Conservation (phyloP, 2,888 invertebrate species). For the Agapetus fuscipes region DNA sequence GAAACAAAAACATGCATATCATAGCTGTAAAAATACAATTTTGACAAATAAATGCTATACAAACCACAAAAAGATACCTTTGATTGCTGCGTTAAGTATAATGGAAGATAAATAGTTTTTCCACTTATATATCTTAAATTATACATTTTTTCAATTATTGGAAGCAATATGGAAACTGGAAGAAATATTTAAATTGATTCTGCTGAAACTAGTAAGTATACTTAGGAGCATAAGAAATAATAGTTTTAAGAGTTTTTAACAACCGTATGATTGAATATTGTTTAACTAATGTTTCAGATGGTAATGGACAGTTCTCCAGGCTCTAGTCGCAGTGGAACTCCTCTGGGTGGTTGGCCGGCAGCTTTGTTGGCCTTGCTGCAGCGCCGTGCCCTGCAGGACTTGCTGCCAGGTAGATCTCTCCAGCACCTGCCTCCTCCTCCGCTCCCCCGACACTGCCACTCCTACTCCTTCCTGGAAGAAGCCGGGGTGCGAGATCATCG, state of each 20-base stretch:
- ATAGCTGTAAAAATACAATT: constrained; percentile 83
- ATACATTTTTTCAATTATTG: too few species aligned
- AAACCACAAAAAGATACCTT: constrained; percentile 31
- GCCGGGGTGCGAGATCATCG: constrained; percentile 36
- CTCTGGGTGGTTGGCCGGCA: constrained; percentile 41
- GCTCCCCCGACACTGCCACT: constrained; percentile 21
- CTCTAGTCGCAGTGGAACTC: constrained; percentile 33
- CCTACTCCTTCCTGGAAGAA: constrained; percentile 26
- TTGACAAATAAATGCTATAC: constrained; percentile 72
- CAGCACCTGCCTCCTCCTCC: constrained; percentile 37
- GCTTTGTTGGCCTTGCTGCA: constrained; percentile 40
- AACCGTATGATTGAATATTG: too few species aligned
- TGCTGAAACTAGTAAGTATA: too few species aligned
- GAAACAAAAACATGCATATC: constrained; percentile 82
- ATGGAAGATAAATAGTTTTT: too few species aligned
- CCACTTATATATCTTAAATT: too few species aligned
- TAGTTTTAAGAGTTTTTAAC: too few species aligned
- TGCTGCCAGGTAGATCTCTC: constrained; percentile 42
- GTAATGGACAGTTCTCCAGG: constrained; percentile 36
- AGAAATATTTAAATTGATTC: too few species aligned
- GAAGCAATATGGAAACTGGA: too few species aligned
- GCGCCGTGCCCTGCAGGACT: constrained; percentile 27
- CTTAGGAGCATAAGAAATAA: too few species aligned
- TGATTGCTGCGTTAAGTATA: too few species aligned
- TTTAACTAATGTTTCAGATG: constrained; percentile 32